These are phyloP conservation scores for Nasonovia ribisnigri DNA, from an alignment of 2,888 invertebrate genomes.

Conservation along the genomic window DNA sequence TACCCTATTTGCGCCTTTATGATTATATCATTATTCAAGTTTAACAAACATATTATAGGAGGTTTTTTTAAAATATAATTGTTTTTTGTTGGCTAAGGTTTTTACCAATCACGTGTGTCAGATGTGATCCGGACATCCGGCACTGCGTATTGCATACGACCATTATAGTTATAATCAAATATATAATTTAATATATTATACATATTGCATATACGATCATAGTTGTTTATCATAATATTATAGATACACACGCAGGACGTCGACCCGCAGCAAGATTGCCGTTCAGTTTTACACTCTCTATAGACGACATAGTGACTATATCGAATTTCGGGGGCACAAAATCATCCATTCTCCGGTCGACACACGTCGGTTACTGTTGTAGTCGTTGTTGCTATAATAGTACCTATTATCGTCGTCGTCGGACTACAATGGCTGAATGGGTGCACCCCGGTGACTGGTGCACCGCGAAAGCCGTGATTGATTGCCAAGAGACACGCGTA, in stretches of 20 bases:
- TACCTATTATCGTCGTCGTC: neutral
- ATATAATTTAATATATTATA: too few species aligned
- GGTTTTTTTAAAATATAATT: neutral
- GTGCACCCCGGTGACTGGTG: slow-evolving; percentile 53
- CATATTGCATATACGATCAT: too few species aligned
- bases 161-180: neutral
- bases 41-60: neutral
- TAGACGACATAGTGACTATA: neutral
- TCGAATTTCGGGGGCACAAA: neutral
- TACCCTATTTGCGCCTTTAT: too few species aligned
- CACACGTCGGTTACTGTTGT: neutral
- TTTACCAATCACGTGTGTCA: neutral
- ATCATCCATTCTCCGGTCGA: neutral
- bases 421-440: slow-evolving; percentile 9
- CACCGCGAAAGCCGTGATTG: slow-evolving; percentile 18
- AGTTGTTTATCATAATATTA: too few species aligned
- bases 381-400: neutral
- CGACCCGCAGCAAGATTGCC: neutral
- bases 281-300: neutral
- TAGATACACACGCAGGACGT: neutral
- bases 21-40: neutral
- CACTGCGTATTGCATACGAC: neutral
- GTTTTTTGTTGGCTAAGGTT: neutral
- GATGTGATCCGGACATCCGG: neutral
- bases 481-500: neutral